phyloP scores from a whole-genome alignment of 2,888 invertebrate genomes.

The Encarsia formosa region DNA sequence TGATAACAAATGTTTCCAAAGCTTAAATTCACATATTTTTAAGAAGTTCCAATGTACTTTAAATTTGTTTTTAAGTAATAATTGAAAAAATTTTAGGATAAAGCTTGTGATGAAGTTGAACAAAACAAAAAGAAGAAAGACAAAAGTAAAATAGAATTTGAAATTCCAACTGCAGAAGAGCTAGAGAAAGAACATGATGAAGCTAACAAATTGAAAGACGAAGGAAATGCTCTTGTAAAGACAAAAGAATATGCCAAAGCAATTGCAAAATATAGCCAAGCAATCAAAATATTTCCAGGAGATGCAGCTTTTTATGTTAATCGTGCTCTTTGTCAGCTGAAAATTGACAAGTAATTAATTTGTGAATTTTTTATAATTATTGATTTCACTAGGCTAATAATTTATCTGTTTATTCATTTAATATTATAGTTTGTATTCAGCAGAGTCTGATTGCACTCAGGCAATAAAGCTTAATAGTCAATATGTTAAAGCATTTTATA shows the following conservation, averaged over 20 bases:
- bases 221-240: conserved; percentile 80
- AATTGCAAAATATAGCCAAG: conserved; percentile 79
- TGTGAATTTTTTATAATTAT: conserved; percentile 36
- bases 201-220: conserved; percentile 68
- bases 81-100: conserved; percentile 51
- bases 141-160: conserved; percentile 52
- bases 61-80: background rate
- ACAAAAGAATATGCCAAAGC: conserved; percentile 79
- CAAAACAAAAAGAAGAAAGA: conserved; percentile 46
- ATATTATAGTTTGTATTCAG: conserved; percentile 59
- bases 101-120: conserved; percentile 62
- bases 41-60: too few relatives aligned
- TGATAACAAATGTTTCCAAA: too few relatives aligned
- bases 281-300: conserved; percentile 75
- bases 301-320: conserved; percentile 83
- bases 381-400: background rate
- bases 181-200: conserved; percentile 54
- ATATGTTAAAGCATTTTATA: conserved; percentile 80
- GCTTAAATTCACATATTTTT: too few relatives aligned
- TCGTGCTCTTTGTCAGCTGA: conserved; percentile 81
- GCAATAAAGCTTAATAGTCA: conserved; percentile 73
- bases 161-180: conserved; percentile 53
- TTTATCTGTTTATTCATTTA: conserved; percentile 2
- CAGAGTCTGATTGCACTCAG: conserved; percentile 75
- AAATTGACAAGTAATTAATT: conserved; percentile 68